Base-by-base conservation (phyloP, 2,888 invertebrate genomes). In the Ornithoptera priamus region DNA sequence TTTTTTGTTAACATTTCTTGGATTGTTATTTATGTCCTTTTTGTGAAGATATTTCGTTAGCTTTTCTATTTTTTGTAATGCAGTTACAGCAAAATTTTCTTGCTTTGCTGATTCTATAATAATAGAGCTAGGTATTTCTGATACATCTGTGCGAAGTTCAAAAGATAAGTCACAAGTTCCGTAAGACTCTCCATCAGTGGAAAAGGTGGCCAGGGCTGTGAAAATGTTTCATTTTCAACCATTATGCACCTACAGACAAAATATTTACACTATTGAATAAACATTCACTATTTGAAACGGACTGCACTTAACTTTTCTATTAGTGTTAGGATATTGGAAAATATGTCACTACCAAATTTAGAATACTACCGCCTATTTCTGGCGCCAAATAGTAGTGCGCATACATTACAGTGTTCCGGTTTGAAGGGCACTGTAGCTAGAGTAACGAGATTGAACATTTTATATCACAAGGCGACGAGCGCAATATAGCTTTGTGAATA, bases 61-160 rank as follows among this genome's bases (percentile, higher is more conserved):
- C 85, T 90, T 92, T 92, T 84, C 91, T 42, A 91, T 91, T 91
- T 92, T 92, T 92, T 91, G 88, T 50, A 59, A 58, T 77, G 85
- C 88, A 80, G 76, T 78, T 72, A 79, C 79, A 58, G 73, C 73
- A 6, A 71, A 75, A 74, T 78, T 80, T 75, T 79, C 76, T 69
- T 76, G 76, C 71, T 78, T 82, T 80, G 82, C 81, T 76, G 83
- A 81, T 80, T 85, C 85, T 66, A 81, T 78, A 53, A 76, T 74
- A 46, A 75, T 69, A 50, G 73, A 74, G 65, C 73, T 75, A 24
- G 81, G 77, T 20, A 77, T 68, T 39, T 85, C 83, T 0, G 85
- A 85, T 62, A 76, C 78, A 71, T 88, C 86, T 2, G 85, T 86
- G 65, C 83, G 81, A 74, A 84, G 82, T 74, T 87, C 86, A 71